phyloP scores from a whole-genome alignment of 2,888 invertebrate species.

The Epirrhoe alternata region DNA sequence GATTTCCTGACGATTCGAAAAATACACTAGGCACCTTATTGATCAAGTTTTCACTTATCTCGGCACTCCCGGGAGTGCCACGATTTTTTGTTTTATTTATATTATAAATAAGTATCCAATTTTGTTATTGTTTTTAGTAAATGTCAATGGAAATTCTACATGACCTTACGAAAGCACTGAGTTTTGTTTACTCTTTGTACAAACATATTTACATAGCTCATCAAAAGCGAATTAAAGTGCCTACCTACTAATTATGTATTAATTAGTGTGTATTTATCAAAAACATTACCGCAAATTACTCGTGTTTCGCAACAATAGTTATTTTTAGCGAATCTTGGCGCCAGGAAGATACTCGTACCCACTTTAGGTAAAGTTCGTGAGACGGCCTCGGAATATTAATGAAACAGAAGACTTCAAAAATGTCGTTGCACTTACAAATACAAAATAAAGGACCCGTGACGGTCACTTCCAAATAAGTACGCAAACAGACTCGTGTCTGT shows the following conservation, averaged over 20 bases:
- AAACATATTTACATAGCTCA: neutral
- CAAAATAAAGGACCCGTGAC: neutral
- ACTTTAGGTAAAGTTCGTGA: neutral
- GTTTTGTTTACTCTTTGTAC: too few relatives aligned
- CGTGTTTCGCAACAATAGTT: neutral
- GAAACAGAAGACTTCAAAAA: neutral
- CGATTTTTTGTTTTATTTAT: too few relatives aligned
- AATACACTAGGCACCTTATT: too few relatives aligned
- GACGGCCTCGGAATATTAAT: neutral
- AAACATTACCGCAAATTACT: neutral
- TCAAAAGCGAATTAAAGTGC: neutral
- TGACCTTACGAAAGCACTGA: too few relatives aligned
- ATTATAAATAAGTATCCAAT: too few relatives aligned
- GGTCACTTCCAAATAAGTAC: neutral
- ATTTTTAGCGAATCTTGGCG: constrained; percentile 6
- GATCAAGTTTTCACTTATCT: too few relatives aligned
- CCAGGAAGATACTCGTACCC: constrained; percentile 7
- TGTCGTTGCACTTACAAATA: constrained; percentile 11
- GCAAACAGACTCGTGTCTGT: too few relatives aligned
- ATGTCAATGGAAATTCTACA: too few relatives aligned
- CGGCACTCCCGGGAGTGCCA: too few relatives aligned
- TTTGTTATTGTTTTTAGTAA: too few relatives aligned
- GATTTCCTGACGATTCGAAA: too few relatives aligned
- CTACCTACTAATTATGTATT: neutral
- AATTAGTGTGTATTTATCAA: neutral